Evolutionary conservation across 2,113 vertebrate genomes (phyloP).

Genomic region (Nanorana parkeri): DNA sequence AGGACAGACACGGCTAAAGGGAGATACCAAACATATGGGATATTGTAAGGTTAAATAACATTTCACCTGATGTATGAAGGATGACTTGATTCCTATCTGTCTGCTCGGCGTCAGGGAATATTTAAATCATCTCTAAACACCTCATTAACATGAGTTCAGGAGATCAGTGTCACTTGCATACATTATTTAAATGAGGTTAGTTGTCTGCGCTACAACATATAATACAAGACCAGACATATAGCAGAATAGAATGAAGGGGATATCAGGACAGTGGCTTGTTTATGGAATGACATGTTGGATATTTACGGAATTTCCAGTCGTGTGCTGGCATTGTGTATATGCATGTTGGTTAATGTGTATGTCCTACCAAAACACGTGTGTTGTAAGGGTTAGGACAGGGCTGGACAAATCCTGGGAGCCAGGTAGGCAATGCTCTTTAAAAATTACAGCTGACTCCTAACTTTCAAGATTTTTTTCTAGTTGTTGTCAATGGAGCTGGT

Average conservation of each 20-base stretch:
- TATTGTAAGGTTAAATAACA: conserved; percentile 8
- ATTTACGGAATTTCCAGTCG: too few relatives aligned
- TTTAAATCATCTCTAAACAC: conserved; percentile 16
- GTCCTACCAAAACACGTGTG: too few relatives aligned
- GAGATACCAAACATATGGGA: not conserved
- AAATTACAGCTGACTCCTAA: too few relatives aligned
- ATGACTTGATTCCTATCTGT: conserved; percentile 5
- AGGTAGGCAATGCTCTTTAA: too few relatives aligned
- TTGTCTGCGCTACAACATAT: not conserved
- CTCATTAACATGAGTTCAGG: conserved; percentile 22
- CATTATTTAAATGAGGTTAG: not conserved
- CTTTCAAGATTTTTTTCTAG: too few relatives aligned
- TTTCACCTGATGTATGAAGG: conserved; percentile 20
- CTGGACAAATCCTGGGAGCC: too few relatives aligned
- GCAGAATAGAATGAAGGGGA: not conserved
- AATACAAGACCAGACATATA: conserved; percentile 13
- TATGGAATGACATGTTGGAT: too few relatives aligned
- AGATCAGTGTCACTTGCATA: conserved; percentile 15
- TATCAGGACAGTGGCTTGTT: too few relatives aligned
- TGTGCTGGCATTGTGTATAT: too few relatives aligned
- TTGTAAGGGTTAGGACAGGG: too few relatives aligned
- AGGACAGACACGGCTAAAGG: conserved; percentile 18
- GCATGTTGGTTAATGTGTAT: too few relatives aligned
- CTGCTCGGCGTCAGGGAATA: not conserved
- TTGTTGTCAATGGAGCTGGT: too few relatives aligned